Percentiles rank a stretch among this genome's conserved stretches.
Evolutionary conservation across 1,140 invertebrate species (phyloP).

Genomic region (Nebria ingens): DNA sequence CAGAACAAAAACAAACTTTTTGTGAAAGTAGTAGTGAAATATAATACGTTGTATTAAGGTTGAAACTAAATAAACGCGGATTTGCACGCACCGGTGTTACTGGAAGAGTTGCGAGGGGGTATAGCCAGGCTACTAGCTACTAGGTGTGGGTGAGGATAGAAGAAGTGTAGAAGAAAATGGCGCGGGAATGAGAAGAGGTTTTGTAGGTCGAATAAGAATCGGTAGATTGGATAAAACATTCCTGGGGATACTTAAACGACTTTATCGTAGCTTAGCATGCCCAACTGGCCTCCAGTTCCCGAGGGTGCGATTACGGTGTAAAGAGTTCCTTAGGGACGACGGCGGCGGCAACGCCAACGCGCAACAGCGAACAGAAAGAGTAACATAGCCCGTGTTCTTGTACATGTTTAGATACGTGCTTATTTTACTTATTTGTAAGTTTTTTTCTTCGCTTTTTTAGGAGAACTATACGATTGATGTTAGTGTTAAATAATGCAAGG

Average conservation of each 20-base stretch:
- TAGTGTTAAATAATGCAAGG: slow-evolving; percentile 1
- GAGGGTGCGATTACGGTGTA: slow-evolving; percentile 2
- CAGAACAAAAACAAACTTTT: background rate
- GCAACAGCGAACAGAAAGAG: too few relatives aligned
- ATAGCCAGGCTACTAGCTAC: too few relatives aligned
- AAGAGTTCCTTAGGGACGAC: background rate
- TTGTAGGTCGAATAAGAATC: slow-evolving; percentile 6
- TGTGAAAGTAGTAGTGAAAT: background rate
- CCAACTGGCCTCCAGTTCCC: slow-evolving; percentile 1
- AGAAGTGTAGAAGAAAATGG: too few relatives aligned
- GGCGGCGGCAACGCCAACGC: background rate
- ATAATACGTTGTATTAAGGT: background rate
- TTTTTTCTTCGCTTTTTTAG: background rate
- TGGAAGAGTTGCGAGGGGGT: too few relatives aligned
- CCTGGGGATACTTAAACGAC: slow-evolving; percentile 5
- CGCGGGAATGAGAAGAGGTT: too few relatives aligned
- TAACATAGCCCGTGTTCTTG: too few relatives aligned
- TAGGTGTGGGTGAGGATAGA: too few relatives aligned
- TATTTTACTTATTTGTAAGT: slow-evolving; percentile 5
- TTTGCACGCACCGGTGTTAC: background rate
- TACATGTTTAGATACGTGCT: too few relatives aligned
- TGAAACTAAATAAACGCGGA: background rate
- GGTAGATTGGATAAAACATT: slow-evolving; percentile 9
- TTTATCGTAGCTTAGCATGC: slow-evolving; percentile 5
- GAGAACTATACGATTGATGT: background rate